A percentile compares a stretch with the other conserved stretches of the same genome.
Conservation (phyloP, 2,113 vertebrate genomes). For the Gracilinanus agilis region DNA sequence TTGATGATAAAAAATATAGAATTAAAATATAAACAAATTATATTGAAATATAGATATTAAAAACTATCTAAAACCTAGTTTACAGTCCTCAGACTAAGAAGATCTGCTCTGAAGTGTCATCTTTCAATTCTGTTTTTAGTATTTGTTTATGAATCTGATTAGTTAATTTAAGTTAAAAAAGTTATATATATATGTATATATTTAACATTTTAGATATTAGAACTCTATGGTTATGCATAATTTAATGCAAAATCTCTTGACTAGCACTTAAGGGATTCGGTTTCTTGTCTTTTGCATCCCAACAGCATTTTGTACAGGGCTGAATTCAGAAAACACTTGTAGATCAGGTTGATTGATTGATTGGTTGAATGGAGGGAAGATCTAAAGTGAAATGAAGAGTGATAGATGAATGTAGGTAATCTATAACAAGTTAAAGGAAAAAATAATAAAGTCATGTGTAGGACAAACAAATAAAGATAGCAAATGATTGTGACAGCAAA, state of each 20-base stretch:
- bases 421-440: not conserved
- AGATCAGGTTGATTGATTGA: not conserved
- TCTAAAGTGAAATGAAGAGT: not conserved
- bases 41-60: not conserved
- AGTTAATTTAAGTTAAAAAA: not conserved
- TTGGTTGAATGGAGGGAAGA: not conserved
- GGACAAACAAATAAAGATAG: not conserved
- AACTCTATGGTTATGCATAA: not conserved
- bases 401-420: not conserved
- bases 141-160: not conserved
- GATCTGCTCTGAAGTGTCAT: not conserved
- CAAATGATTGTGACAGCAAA: not conserved
- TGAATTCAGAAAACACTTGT: not conserved
- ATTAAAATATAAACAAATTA: not conserved
- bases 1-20: not conserved
- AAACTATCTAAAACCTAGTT: not conserved
- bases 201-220: not conserved
- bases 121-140: not conserved
- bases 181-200: not conserved
- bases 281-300: not conserved
- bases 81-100: not conserved
- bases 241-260: not conserved
- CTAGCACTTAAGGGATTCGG: not conserved
- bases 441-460: not conserved
- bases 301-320: not conserved